These are phyloP conservation scores for Python bivittatus DNA, from an alignment of 2,113 vertebrate species.

Conservation along the genomic window DNA sequence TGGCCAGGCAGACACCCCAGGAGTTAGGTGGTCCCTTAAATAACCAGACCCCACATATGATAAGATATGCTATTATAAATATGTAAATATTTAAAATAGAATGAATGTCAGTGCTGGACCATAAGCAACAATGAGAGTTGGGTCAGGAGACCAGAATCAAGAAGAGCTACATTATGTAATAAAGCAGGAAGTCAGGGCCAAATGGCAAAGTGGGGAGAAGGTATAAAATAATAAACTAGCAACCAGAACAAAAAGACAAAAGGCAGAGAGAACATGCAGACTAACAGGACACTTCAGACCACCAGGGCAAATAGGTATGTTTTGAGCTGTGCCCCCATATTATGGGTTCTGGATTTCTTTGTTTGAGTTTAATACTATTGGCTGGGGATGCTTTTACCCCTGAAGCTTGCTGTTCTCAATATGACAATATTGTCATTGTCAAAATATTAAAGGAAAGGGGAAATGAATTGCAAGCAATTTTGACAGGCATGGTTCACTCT, in stretches of 20 bases:
- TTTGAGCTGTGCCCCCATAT: background rate
- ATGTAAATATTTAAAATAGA: background rate
- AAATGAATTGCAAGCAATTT: conserved; percentile 41
- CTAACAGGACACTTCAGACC: background rate
- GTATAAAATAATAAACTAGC: background rate
- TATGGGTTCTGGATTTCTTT: background rate
- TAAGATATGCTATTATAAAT: background rate
- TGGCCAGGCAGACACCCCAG: background rate
- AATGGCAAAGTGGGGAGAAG: background rate
- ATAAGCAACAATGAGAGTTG: background rate
- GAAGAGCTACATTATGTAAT: background rate
- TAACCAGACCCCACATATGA: background rate
- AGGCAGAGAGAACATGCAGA: background rate
- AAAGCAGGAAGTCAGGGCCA: background rate
- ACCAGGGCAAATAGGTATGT: background rate
- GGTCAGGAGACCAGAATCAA: background rate
- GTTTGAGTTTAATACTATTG: background rate
- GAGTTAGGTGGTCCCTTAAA: background rate
- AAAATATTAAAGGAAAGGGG: conserved; percentile 7
- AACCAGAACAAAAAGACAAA: background rate
- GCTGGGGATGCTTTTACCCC: background rate
- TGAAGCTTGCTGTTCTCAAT: background rate
- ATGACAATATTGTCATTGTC: background rate
- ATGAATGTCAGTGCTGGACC: background rate
- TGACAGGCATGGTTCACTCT: conserved; percentile 3